Evolutionary conservation across 2,113 vertebrate genomes (phyloP), one percentile per base, ranked within the genome.

Genomic region (Pedetes capensis): DNA sequence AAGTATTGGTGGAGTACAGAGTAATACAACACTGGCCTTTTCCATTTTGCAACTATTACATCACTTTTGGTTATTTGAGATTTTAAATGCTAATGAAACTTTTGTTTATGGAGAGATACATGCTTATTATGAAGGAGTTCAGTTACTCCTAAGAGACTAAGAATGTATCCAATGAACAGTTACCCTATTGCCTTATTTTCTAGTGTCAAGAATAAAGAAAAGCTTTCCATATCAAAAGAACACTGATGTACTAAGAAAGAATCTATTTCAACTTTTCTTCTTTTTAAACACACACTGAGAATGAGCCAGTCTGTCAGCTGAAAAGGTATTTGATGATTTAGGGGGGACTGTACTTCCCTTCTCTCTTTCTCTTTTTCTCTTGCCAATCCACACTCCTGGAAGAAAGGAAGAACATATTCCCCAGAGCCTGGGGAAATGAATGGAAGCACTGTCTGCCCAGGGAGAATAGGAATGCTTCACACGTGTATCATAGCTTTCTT

Each of bases 371-470:
- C 96, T 68, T 85, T 96, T 66, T 87, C 96, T 97, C 94, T 95
- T 42, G 71, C 89, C 93, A 96, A 92, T 49, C 68, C 59, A 59
- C 76, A 96, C n/a, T 95, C 79, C 66, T 84, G 4, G 16, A 98
- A 96, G 0, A 80, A 97, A 96, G 96, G 39, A 96, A 96, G 96
- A 97, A 87, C 2, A 8, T 61, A 97, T 93, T 98, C 96, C 95
- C 95, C 64, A 12, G 81, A 83, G 90, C n/a, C 44, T 3, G 1
- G 42, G 91, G 83, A 61, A 90, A 94, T 98, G 98, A 98, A 98
- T 97, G 89, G 97, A 96, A 44, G 87, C 88, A 97, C 97, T 98
- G 98, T 98, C 97, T 90, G 91, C 64, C 89, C 61, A 68, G 5
- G 96, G 76, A 57, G 93, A 72, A 93, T 27, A 94, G 79, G 95